These are phyloP conservation scores for Drosophila triauraria DNA, from an alignment of 1,140 invertebrate genomes.

Conservation along the genomic window DNA sequence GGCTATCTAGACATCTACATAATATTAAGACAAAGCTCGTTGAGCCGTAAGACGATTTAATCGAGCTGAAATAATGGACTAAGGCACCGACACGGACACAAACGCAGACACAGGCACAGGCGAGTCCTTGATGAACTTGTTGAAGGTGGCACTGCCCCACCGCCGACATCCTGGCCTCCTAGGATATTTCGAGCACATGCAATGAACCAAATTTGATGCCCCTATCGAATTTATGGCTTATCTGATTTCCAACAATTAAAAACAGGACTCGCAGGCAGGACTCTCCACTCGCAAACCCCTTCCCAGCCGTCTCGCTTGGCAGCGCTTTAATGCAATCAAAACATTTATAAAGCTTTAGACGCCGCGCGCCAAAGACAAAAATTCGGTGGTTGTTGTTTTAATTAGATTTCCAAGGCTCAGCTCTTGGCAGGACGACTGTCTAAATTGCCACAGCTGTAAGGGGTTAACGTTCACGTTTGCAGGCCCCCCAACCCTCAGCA, in stretches of 20 bases:
- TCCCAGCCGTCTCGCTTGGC: constrained; percentile 65
- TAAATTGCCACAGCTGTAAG: constrained; percentile 82
- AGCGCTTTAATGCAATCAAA: constrained; percentile 82
- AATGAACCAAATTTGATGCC: constrained; percentile 44
- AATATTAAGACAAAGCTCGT: constrained; percentile 83
- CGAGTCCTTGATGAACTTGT: constrained; percentile 47
- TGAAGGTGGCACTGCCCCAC: constrained; percentile 15
- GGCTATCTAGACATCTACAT: constrained; percentile 80
- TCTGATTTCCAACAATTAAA: constrained; percentile 71
- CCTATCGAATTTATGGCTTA: constrained; percentile 66
- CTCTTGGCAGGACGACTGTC: constrained; percentile 64
- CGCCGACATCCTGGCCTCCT: neutral
- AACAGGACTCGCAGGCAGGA: constrained; percentile 6
- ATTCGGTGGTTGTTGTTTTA: constrained; percentile 82
- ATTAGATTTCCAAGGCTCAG: constrained; percentile 79
- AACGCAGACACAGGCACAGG: constrained; percentile 1
- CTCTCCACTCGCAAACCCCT: neutral
- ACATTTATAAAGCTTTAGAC: constrained; percentile 81
- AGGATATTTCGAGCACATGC: constrained; percentile 14
- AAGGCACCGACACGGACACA: constrained; percentile 47
- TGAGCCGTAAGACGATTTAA: constrained; percentile 83
- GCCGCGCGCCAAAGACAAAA: constrained; percentile 70
- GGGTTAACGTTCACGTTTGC: constrained; percentile 59
- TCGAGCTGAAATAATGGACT: constrained; percentile 82
- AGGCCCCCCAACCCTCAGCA: constrained; percentile 1